Evolutionary conservation across 1,140 invertebrate genomes (phyloP).

Genomic region (Venturia canescens): DNA sequence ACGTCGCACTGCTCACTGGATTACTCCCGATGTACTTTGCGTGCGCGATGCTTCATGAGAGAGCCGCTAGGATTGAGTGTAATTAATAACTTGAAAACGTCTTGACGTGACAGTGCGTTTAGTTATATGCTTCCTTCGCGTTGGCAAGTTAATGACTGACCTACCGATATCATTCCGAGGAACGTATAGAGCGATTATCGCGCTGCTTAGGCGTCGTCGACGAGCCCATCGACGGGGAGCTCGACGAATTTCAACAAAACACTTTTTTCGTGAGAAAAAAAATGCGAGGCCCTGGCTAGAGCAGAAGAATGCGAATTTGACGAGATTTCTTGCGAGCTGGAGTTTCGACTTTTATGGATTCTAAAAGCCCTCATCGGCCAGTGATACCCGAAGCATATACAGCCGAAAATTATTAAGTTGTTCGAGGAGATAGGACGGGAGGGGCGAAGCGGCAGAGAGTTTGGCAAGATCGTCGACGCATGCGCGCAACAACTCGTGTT

Average conservation of each 20-base stretch:
- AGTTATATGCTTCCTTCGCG: too few species aligned
- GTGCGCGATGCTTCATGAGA: not conserved
- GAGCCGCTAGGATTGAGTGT: not conserved
- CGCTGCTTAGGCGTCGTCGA: too few species aligned
- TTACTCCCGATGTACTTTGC: not conserved
- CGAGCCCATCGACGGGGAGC: too few species aligned
- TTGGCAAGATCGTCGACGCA: slow-evolving; percentile 5
- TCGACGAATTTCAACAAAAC: too few species aligned
- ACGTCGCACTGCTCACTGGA: not conserved
- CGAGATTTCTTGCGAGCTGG: not conserved
- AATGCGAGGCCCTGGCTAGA: too few species aligned
- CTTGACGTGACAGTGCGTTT: not conserved
- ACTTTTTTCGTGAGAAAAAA: too few species aligned
- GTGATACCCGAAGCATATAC: not conserved
- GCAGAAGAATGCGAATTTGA: not conserved
- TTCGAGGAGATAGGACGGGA: slow-evolving; percentile 23
- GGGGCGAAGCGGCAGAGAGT: not conserved
- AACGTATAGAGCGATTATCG: too few species aligned
- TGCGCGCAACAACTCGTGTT: slow-evolving; percentile 19
- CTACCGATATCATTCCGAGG: too few species aligned
- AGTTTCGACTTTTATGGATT: slow-evolving; percentile 3
- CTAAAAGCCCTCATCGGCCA: not conserved
- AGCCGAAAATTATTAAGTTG: slow-evolving; percentile 62
- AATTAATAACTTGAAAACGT: not conserved
- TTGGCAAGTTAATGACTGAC: too few species aligned